phyloP scores from a whole-genome alignment of 2,888 invertebrate species.

The Mythimna ferrago region DNA sequence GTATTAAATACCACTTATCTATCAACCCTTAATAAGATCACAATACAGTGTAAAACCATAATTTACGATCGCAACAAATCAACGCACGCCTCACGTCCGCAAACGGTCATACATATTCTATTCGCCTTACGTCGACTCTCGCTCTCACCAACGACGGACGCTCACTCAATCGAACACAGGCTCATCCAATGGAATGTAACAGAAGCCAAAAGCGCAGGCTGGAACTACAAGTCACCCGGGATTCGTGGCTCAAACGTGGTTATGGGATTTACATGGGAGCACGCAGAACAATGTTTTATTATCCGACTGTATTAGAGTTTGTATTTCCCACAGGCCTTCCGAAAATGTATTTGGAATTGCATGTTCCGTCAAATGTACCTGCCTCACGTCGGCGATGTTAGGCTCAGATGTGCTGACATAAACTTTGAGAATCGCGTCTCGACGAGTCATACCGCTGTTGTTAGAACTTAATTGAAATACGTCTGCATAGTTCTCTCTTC shows the following conservation, averaged over 20 bases:
- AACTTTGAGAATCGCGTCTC: constrained; percentile 25
- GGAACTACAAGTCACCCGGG: constrained; percentile 78
- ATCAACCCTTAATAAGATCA: not conserved
- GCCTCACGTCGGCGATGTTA: constrained; percentile 10
- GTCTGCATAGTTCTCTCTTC: constrained; percentile 51
- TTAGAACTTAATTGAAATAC: constrained; percentile 45
- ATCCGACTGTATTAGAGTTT: constrained; percentile 79
- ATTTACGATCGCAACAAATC: constrained; percentile 1
- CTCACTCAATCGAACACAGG: constrained; percentile 46
- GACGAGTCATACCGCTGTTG: constrained; percentile 36
- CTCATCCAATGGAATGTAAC: constrained; percentile 51
- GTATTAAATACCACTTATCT: not conserved
- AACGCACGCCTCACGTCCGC: not conserved
- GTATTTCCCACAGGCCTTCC: constrained; percentile 83
- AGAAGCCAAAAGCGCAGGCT: constrained; percentile 57
- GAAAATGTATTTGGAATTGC: constrained; percentile 79
- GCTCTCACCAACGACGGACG: constrained; percentile 12
- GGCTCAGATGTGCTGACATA: constrained; percentile 26
- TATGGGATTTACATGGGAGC: constrained; percentile 85
- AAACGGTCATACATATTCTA: constrained; percentile 39
- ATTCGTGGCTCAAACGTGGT: constrained; percentile 78
- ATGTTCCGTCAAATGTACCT: constrained; percentile 71
- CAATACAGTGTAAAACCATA: not conserved
- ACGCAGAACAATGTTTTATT: constrained; percentile 86
- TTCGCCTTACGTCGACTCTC: constrained; percentile 25